phyloP scores from a whole-genome alignment of 1,140 invertebrate species.

The Portunus trituberculatus region DNA sequence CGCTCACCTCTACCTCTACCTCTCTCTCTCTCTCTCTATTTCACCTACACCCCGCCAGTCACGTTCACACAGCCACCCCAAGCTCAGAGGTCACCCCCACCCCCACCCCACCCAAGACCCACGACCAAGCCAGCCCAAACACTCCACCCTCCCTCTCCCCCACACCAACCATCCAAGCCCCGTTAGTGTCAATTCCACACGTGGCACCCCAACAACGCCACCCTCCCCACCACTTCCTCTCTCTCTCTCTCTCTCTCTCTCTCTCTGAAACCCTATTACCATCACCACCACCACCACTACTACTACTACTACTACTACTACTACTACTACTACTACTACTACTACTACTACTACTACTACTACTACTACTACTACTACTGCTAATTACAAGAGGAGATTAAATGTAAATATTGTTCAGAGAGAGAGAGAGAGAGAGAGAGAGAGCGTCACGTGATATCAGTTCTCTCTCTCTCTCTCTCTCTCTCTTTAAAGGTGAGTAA shows the following conservation, averaged over 20 bases:
- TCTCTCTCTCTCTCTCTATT: neutral
- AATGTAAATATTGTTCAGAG: too few relatives aligned
- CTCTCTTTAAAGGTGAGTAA: neutral
- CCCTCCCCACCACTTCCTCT: too few relatives aligned
- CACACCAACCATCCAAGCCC: neutral
- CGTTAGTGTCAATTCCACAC: neutral
- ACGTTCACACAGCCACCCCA: neutral
- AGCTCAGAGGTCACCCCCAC: neutral
- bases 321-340: neutral
- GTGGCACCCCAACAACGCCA: too few relatives aligned
- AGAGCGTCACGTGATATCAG: neutral
- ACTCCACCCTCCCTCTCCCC: neutral
- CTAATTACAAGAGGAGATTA: too few relatives aligned
- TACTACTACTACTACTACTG: too few relatives aligned
- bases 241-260: neutral
- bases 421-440: too few relatives aligned
- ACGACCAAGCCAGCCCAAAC: neutral
- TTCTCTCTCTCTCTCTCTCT: neutral
- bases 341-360: too few relatives aligned
- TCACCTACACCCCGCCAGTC: neutral
- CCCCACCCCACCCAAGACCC: neutral
- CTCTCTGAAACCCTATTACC: neutral
- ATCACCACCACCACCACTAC: neutral
- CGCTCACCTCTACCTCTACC: too few relatives aligned
- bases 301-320: neutral